Evolutionary conservation across 2,797 vertebrate species (phyloP).

Genomic region (Pempheris klunzingeri): DNA sequence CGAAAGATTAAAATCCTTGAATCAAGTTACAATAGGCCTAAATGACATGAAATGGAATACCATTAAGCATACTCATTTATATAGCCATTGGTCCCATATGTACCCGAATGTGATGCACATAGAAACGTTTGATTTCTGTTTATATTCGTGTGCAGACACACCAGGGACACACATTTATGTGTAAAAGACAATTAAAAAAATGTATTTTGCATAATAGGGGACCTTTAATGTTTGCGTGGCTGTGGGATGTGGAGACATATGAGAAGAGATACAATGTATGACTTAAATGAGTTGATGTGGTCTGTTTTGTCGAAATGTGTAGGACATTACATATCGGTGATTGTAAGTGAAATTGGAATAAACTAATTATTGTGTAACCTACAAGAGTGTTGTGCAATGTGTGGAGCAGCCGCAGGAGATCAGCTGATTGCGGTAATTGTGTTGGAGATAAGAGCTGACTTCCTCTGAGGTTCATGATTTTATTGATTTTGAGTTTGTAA

Average conservation of each 20-base stretch:
- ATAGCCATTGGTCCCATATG: neutral
- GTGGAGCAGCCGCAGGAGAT: constrained; percentile 1
- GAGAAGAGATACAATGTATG: no score
- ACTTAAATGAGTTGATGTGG: no score
- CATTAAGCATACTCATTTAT: neutral
- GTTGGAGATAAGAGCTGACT: constrained; percentile 42
- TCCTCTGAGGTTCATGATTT: constrained; percentile 44
- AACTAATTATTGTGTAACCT: constrained; percentile 12
- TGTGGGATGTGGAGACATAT: no score
- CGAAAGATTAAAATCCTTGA: neutral
- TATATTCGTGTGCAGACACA: no score
- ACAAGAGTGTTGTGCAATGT: constrained; percentile 43
- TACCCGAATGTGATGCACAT: neutral
- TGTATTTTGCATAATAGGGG: no score
- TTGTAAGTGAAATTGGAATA: neutral
- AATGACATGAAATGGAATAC: neutral
- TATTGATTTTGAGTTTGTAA: constrained; percentile 14
- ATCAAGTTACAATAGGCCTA: no score
- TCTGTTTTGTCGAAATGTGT: neutral
- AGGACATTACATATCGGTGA: neutral
- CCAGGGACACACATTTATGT: no score
- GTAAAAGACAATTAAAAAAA: no score
- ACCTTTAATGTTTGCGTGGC: no score
- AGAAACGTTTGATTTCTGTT: neutral
- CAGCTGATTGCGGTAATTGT: constrained; percentile 35